Conservation (phyloP, 2,797 vertebrate genomes). For the Sebastes steindachneri region DNA sequence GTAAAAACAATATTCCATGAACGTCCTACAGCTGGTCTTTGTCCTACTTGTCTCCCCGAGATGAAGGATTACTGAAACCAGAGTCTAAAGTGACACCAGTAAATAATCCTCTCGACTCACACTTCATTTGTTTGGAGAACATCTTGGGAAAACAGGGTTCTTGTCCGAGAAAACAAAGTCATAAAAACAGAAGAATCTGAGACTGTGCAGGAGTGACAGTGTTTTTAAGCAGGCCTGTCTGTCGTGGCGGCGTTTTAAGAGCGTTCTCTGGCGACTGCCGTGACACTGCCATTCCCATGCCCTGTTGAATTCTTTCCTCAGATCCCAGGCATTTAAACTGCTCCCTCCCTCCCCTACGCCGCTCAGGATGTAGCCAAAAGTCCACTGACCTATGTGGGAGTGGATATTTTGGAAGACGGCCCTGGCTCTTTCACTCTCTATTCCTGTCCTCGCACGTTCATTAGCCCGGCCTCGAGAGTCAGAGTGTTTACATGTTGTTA, state of each 20-base stretch:
- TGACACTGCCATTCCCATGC: conserved; percentile 95
- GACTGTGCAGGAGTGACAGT: conserved; percentile 65
- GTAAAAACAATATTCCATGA: not conserved
- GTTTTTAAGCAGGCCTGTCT: conserved; percentile 59
- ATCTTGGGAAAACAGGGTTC: conserved; percentile 64
- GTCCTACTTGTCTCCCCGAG: not conserved
- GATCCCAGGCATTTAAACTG: conserved; percentile 86
- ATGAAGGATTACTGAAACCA: not conserved
- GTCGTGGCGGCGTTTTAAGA: conserved; percentile 89
- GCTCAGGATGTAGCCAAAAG: conserved; percentile 94
- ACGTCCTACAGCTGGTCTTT: conserved; percentile 30
- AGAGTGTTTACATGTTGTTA: conserved; percentile 81
- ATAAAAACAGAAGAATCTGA: conserved; percentile 57
- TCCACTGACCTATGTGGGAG: conserved; percentile 93
- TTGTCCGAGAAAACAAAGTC: conserved; percentile 64
- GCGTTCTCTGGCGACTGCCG: conserved; percentile 90
- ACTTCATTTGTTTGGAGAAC: conserved; percentile 71
- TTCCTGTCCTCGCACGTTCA: conserved; percentile 88
- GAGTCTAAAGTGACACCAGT: conserved; percentile 47
- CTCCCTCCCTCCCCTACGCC: conserved; percentile 84
- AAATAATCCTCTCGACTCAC: conserved; percentile 60
- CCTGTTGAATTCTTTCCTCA: conserved; percentile 91
- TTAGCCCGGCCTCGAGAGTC: conserved; percentile 85
- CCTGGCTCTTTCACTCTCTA: conserved; percentile 78
- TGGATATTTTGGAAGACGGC: conserved; percentile 86